Evolutionary conservation across 2,113 vertebrate genomes (phyloP).

Genomic region (Peromyscus maniculatus): DNA sequence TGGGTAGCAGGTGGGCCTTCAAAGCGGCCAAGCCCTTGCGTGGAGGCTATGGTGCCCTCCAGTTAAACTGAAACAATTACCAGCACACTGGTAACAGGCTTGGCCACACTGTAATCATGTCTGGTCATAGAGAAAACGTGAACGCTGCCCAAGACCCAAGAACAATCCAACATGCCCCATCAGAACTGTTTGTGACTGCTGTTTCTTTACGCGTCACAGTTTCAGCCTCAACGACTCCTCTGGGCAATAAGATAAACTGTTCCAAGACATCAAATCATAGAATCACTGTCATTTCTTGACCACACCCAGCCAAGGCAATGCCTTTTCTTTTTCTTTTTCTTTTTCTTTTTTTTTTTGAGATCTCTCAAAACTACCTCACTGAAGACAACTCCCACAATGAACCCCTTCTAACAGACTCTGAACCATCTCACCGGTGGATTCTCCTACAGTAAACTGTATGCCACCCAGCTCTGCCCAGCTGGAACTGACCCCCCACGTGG

Average conservation of each 20-base stretch:
- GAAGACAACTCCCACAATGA: background rate
- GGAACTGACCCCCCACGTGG: background rate
- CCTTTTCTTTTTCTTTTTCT: background rate
- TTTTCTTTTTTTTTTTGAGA: background rate
- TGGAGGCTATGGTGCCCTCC: background rate
- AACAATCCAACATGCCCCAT: background rate
- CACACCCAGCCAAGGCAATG: background rate
- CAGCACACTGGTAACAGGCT: background rate
- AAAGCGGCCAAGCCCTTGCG: background rate
- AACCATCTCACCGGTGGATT: background rate
- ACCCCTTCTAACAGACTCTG: background rate
- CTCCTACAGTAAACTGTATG: background rate
- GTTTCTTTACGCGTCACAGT: background rate
- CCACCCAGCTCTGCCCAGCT: background rate
- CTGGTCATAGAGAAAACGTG: background rate
- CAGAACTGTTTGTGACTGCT: background rate
- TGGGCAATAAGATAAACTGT: background rate
- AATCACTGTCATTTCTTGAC: background rate
- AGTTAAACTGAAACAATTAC: background rate
- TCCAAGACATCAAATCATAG: background rate
- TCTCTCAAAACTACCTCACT: background rate
- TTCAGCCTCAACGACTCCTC: background rate
- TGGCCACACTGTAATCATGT: background rate
- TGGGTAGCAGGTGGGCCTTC: background rate
- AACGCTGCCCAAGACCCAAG: background rate